Conservation (phyloP, 2,113 vertebrate species). For the Acrocephalus arundinaceus region DNA sequence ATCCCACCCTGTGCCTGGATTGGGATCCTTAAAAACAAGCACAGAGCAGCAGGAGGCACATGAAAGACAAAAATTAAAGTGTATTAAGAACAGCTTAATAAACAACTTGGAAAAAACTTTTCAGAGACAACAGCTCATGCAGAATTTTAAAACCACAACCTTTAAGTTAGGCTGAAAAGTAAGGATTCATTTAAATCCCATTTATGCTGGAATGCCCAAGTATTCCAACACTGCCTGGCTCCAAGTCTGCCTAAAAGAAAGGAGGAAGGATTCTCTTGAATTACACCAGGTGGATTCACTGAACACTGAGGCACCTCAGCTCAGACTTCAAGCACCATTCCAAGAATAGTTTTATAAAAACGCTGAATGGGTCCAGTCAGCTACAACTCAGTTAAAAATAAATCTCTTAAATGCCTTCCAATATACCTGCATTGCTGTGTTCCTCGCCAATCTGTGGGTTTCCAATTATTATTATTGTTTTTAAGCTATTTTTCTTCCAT, state of each 20-base stretch:
- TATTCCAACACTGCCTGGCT: background rate
- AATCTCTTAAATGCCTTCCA: background rate
- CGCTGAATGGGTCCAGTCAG: background rate
- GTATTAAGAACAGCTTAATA: background rate
- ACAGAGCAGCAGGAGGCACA: background rate
- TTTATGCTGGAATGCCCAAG: background rate
- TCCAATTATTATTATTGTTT: background rate
- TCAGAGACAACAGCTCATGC: background rate
- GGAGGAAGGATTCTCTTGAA: background rate
- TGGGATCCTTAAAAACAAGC: background rate
- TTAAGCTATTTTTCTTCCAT: background rate
- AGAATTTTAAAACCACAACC: background rate
- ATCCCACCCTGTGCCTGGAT: background rate
- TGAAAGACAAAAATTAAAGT: background rate
- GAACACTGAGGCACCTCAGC: background rate
- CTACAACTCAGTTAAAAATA: background rate
- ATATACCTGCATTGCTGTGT: background rate
- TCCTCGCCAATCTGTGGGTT: rapidly evolving
- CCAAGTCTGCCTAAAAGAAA: background rate
- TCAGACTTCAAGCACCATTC: background rate
- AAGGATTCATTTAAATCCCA: background rate
- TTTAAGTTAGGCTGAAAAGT: background rate
- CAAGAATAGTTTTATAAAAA: background rate
- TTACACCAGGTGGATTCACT: background rate
- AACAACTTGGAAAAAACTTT: background rate